Conservation (phyloP, 2,113 vertebrate species). For the Gyps fulvus region DNA sequence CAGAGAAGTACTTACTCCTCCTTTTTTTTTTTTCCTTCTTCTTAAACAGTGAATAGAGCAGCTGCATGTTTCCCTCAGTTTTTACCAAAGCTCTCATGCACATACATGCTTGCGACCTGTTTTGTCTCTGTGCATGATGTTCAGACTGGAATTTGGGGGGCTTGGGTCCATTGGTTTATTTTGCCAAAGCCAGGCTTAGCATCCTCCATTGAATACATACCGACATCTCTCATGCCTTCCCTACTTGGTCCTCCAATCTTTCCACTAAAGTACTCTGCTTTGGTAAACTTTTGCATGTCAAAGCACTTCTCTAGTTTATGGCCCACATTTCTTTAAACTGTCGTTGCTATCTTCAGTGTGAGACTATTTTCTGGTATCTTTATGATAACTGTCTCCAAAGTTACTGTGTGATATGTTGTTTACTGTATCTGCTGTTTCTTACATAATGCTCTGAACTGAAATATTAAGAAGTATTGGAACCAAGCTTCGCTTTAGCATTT, state of each 20-base stretch:
- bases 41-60: not conserved
- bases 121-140: not conserved
- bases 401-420: not conserved
- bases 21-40: not conserved
- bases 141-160: not conserved
- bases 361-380: not conserved
- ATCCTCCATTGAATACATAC: not conserved
- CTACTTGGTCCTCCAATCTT: not conserved
- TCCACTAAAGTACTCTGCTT: not conserved
- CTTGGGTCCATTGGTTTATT: not conserved
- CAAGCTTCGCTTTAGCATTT: not conserved
- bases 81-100: not conserved
- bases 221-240: not conserved
- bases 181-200: not conserved
- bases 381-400: not conserved
- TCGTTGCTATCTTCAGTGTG: not conserved
- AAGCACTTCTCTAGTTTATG: not conserved
- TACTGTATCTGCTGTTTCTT: not conserved
- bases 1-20: not conserved
- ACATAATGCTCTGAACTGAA: not conserved
- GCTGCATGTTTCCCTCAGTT: not conserved
- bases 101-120: not conserved
- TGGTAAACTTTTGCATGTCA: not conserved
- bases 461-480: not conserved
- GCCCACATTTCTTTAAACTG: not conserved